A percentile compares a stretch with the other conserved stretches of the same genome.
These are phyloP conservation scores for Meloidogyne floridensis DNA, from an alignment of 1,140 invertebrate species.

Conservation along the genomic window DNA sequence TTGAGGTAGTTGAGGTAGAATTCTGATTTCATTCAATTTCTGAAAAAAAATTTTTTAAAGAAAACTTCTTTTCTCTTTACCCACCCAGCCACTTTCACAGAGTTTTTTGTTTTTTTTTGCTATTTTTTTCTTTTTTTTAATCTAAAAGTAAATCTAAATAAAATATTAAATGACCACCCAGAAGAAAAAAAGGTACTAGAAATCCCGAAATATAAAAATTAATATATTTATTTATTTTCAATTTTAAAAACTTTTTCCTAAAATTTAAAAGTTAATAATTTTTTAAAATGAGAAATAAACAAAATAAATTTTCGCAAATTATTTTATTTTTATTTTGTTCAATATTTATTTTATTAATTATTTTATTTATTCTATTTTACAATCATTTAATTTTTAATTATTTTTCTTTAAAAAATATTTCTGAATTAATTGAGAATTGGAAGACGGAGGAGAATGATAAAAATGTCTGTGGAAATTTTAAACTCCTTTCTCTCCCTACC, in stretches of 20 bases:
- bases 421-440: neutral
- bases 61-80: too few species aligned
- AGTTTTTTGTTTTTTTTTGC: neutral
- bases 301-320: neutral
- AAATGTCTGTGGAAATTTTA: too few species aligned
- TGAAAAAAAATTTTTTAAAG: too few species aligned
- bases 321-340: neutral
- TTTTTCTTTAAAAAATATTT: neutral
- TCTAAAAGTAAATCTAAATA: neutral
- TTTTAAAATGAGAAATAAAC: neutral
- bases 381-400: neutral
- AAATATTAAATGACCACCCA: neutral
- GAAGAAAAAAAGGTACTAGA: neutral
- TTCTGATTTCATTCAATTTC: too few species aligned
- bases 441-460: neutral
- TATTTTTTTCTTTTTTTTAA: neutral
- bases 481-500: too few species aligned
- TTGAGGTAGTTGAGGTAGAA: too few species aligned
- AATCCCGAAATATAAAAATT: neutral
- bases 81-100: too few species aligned
- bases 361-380: neutral
- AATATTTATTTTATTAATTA: neutral
- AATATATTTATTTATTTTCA: too few species aligned
- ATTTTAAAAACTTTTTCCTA: neutral
- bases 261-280: neutral